Conservation (phyloP, 2,888 invertebrate genomes). For the Chironomus riparius region DNA sequence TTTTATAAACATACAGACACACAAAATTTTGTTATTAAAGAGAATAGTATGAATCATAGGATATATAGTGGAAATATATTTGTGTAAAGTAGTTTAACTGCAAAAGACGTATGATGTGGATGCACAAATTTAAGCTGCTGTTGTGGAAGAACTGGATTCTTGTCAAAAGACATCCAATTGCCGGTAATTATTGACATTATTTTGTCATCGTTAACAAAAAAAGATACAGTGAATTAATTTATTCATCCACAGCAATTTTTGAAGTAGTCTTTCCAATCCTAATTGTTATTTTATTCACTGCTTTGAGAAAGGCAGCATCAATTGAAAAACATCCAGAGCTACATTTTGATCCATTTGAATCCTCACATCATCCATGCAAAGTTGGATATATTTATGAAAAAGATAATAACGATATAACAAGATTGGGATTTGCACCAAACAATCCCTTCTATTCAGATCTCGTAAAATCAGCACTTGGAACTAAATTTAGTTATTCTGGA, state of each 20-base stretch:
- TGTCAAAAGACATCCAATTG: not conserved
- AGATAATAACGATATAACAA: not conserved
- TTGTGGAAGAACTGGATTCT: slow-evolving; percentile 7
- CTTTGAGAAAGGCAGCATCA: not conserved
- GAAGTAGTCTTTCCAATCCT: slow-evolving; percentile 1
- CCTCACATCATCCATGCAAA: not conserved
- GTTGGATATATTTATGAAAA: not conserved
- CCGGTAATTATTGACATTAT: not conserved
- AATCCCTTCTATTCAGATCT: not conserved
- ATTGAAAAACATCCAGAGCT: not conserved
- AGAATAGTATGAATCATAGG: not conserved
- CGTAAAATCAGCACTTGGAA: not conserved
- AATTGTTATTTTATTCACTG: not conserved
- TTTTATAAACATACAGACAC: too few relatives aligned
- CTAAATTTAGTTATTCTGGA: not conserved
- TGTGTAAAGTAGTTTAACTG: not conserved
- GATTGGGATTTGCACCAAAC: not conserved
- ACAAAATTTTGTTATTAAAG: not conserved
- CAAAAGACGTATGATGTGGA: not conserved
- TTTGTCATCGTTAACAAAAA: not conserved
- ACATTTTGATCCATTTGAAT: not conserved
- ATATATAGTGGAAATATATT: not conserved
- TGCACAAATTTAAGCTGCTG: not conserved
- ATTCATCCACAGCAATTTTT: not conserved
- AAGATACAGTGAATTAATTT: not conserved